phyloP scores from a whole-genome alignment of 2,113 vertebrate genomes.

The Madoqua kirkii region DNA sequence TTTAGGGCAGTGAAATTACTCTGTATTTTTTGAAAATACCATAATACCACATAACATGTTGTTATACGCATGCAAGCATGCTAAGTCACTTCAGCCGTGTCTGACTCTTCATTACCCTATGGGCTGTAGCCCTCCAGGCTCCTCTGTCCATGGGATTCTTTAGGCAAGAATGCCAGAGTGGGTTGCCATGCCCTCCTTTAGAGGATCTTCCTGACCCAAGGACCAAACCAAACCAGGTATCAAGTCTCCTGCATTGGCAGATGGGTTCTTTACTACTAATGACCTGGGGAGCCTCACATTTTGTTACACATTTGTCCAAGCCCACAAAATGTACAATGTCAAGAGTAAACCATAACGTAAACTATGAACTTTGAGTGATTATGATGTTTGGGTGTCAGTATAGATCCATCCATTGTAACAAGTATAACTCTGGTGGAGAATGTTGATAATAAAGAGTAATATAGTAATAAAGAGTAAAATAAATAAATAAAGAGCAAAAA shows the following conservation, averaged over 20 bases:
- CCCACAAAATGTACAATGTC: not conserved
- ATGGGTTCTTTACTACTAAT: not conserved
- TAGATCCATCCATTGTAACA: not conserved
- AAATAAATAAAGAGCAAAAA: no score
- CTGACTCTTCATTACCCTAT: not conserved
- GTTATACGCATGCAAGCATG: not conserved
- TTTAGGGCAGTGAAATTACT: not conserved
- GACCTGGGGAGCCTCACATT: not conserved
- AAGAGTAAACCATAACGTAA: not conserved
- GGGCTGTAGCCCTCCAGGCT: not conserved
- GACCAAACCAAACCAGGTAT: not conserved
- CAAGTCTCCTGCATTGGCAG: not conserved
- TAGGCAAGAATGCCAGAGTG: not conserved
- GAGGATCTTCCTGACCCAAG: not conserved
- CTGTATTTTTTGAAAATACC: not conserved
- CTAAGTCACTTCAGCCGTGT: not conserved
- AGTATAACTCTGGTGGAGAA: not conserved
- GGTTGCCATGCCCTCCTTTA: not conserved
- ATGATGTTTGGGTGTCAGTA: not conserved
- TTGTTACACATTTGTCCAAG: not conserved
- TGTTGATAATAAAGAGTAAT: not conserved
- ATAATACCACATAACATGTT: not conserved
- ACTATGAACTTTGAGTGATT: not conserved
- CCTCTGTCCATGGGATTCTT: not conserved
- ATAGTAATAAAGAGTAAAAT: no score